These are phyloP conservation scores for Brachycybe producta DNA, from an alignment of 2,888 invertebrate species.

Conservation along the genomic window DNA sequence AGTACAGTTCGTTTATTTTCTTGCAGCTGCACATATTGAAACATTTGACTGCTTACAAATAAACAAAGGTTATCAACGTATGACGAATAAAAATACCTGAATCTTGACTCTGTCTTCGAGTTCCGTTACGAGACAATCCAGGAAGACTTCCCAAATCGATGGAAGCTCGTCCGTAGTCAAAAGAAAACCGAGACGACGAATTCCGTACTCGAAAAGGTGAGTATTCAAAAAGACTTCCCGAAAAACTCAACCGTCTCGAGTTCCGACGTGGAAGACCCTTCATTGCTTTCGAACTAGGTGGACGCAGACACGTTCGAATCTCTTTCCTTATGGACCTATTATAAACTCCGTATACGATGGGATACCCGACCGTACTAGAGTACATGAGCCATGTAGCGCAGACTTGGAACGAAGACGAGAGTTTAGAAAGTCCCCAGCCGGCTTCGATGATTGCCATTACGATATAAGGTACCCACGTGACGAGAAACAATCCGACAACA, in stretches of 20 bases:
- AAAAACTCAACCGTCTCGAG: constrained; percentile 5
- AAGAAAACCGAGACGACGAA: no score
- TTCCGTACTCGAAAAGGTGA: constrained; percentile 10
- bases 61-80: not conserved
- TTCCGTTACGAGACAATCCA: not conserved
- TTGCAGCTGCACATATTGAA: no score
- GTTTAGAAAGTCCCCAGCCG: not conserved
- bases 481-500: constrained; percentile 23
- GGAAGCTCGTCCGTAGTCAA: not conserved
- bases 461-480: constrained; percentile 23
- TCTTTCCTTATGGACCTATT: constrained; percentile 25
- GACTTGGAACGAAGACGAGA: constrained; percentile 5
- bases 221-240: constrained; percentile 15
- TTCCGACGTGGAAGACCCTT: not conserved
- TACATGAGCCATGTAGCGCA: constrained; percentile 21
- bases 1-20: no score
- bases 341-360: constrained; percentile 25
- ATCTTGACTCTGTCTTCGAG: constrained; percentile 16
- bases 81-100: constrained; percentile 12
- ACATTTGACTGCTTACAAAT: not conserved
- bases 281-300: not conserved
- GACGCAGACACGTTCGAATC: constrained; percentile 15
- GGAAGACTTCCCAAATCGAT: constrained; percentile 2
- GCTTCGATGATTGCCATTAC: constrained; percentile 20
- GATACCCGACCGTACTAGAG: constrained; percentile 23